Evolutionary conservation across 2,888 invertebrate species (phyloP).

Genomic region (Parasteatoda lunata): DNA sequence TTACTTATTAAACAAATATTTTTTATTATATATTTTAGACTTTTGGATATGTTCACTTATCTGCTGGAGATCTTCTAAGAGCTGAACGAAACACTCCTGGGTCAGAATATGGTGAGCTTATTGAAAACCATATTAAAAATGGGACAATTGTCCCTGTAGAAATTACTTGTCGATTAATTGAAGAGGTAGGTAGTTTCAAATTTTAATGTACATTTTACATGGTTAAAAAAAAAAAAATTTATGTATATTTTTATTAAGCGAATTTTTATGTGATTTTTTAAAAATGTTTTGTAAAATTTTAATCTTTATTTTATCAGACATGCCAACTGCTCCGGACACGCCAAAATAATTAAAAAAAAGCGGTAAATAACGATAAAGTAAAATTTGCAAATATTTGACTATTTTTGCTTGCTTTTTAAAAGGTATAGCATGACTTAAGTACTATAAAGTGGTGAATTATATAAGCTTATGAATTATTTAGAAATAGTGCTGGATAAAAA

Average conservation of each 20-base stretch:
- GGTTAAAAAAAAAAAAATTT: neutral
- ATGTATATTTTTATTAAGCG: neutral
- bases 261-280: neutral
- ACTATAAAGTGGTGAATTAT: too few relatives aligned
- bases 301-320: neutral
- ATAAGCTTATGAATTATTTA: too few relatives aligned
- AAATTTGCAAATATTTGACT: too few relatives aligned
- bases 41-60: slow-evolving; percentile 77
- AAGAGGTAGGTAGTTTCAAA: slow-evolving; percentile 81
- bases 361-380: too few relatives aligned
- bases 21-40: slow-evolving; percentile 72
- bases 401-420: too few relatives aligned
- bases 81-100: slow-evolving; percentile 89
- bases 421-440: too few relatives aligned
- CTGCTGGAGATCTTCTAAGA: slow-evolving; percentile 89
- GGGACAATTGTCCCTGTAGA: slow-evolving; percentile 98
- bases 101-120: slow-evolving; percentile 91
- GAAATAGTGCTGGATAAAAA: too few relatives aligned
- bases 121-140: slow-evolving; percentile 91
- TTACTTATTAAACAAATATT: neutral
- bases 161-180: slow-evolving; percentile 96
- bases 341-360: too few relatives aligned
- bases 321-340: too few relatives aligned
- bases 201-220: neutral
- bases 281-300: neutral